Evolutionary conservation across 2,797 vertebrate species (phyloP).

Genomic region (Phrynocephalus guinanensis): DNA sequence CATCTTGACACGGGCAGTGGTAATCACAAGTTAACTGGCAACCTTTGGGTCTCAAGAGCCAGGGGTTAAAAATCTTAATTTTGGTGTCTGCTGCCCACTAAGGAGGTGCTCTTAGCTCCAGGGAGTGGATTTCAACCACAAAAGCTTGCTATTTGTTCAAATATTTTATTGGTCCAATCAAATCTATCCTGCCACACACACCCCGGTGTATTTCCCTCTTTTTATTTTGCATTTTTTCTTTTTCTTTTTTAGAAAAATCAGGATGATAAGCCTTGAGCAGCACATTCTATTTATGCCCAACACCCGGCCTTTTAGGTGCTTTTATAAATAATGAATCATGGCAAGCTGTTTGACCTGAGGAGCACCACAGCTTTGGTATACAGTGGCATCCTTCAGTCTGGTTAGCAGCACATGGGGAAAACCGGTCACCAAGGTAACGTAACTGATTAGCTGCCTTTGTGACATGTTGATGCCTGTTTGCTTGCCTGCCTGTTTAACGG

Average conservation of each 20-base stretch:
- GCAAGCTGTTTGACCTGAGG: neutral
- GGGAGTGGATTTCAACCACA: no score
- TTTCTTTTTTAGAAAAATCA: neutral
- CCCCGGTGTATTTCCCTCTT: neutral
- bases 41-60: no score
- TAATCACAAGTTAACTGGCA: no score
- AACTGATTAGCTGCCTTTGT: neutral
- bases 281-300: neutral
- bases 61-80: no score
- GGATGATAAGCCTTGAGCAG: neutral
- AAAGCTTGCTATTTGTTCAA: no score
- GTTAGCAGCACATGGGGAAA: slow-evolving; percentile 1
- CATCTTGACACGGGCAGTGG: no score
- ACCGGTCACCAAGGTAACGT: slow-evolving; percentile 10
- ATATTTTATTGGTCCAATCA: no score
- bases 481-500: neutral
- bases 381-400: neutral
- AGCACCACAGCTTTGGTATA: slow-evolving; percentile 9
- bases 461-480: neutral
- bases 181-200: no score
- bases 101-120: no score
- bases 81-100: no score
- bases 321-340: neutral
- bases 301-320: neutral
- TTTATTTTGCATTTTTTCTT: neutral